Conservation (phyloP, 2,888 invertebrate species). For the Heliconius ismenius region DNA sequence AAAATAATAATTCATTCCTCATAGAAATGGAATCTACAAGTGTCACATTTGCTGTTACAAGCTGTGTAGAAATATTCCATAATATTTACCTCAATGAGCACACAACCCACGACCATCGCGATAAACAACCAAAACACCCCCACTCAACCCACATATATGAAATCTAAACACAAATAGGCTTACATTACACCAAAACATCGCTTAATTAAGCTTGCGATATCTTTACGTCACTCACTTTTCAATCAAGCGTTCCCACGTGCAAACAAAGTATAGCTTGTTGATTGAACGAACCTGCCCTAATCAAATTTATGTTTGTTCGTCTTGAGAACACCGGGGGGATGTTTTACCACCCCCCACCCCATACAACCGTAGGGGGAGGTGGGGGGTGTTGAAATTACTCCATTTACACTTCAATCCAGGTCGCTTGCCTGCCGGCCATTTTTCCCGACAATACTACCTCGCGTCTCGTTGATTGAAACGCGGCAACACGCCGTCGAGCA, state of each 20-base stretch:
- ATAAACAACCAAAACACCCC: neutral
- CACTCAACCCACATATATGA: neutral
- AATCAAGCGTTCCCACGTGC: constrained; percentile 57
- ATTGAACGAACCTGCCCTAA: constrained; percentile 76
- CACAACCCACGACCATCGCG: neutral
- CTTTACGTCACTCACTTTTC: constrained; percentile 46
- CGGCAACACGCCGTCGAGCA: constrained; percentile 37
- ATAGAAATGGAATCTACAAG: too few relatives aligned
- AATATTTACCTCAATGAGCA: constrained; percentile 2
- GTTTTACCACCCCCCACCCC: constrained; percentile 48
- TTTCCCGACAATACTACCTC: constrained; percentile 59
- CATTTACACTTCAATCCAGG: constrained; percentile 81
- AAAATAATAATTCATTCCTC: too few relatives aligned
- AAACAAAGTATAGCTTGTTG: constrained; percentile 66
- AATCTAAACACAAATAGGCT: neutral
- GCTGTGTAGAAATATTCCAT: neutral
- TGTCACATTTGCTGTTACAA: too few relatives aligned
- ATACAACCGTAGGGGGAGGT: constrained; percentile 34
- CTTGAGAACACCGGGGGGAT: constrained; percentile 53
- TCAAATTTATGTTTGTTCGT: constrained; percentile 79
- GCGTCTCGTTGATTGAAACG: constrained; percentile 48
- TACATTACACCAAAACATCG: constrained; percentile 18
- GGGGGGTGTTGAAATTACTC: constrained; percentile 64
- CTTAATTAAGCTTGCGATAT: constrained; percentile 32
- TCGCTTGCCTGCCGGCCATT: constrained; percentile 77